Conservation (phyloP, 2,113 vertebrate species). For the Macaca fascicularis region T2T-MFA8v1.1 NC_088378.1:45058501-45059000, state of each 20-base stretch:
- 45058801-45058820: not conserved
- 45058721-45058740: not conserved
- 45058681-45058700: not conserved
- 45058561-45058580: not conserved
- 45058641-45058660: too few species aligned
- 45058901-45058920: not conserved
- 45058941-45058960: not conserved
- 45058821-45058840: not conserved
- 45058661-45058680: not conserved
- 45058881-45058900: not conserved
- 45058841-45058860: not conserved
- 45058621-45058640: not conserved
- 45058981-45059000: not conserved
- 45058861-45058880: not conserved
- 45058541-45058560: not conserved
- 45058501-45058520: not conserved
- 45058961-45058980: not conserved
- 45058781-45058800: not conserved
- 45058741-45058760: not conserved
- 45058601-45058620: not conserved
- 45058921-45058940: not conserved
- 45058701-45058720: not conserved
- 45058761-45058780: not conserved
- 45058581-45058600: not conserved
- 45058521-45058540: not conserved